Evolutionary conservation across 2,113 vertebrate genomes (phyloP).

Genomic region (Circaetus cinerascens): DNA sequence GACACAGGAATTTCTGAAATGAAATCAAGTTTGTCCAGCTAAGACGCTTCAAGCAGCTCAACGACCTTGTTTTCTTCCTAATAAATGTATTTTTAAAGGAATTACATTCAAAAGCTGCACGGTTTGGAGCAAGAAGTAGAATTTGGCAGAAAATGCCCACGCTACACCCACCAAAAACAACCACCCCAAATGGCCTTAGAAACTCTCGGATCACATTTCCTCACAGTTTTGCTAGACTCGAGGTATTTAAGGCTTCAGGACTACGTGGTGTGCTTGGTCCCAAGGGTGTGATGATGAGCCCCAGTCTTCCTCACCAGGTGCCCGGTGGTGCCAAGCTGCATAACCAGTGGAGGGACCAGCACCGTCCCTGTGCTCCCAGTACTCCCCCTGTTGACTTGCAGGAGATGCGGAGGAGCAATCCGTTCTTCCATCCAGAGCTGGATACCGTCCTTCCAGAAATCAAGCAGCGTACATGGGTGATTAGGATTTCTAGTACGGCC

Average conservation of each 20-base stretch:
- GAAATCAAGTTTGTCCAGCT: background rate
- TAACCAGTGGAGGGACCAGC: background rate
- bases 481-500: background rate
- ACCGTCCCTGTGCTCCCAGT: background rate
- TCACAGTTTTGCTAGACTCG: accelerated
- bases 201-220: accelerated
- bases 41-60: background rate
- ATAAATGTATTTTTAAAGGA: background rate
- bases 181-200: accelerated
- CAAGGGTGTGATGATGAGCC: no score
- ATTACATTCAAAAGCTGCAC: background rate
- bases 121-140: background rate
- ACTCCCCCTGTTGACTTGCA: background rate
- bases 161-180: accelerated
- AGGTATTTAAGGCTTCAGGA: background rate
- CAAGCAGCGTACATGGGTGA: accelerated
- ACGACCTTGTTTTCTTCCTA: background rate
- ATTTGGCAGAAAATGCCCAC: background rate
- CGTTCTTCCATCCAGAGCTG: accelerated
- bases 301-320: background rate
- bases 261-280: accelerated
- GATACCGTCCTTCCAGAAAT: background rate
- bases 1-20: background rate
- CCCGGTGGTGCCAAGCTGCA: background rate
- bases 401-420: accelerated